Base-by-base conservation (phyloP, 2,113 vertebrate genomes). In the Phycodurus eques region DNA sequence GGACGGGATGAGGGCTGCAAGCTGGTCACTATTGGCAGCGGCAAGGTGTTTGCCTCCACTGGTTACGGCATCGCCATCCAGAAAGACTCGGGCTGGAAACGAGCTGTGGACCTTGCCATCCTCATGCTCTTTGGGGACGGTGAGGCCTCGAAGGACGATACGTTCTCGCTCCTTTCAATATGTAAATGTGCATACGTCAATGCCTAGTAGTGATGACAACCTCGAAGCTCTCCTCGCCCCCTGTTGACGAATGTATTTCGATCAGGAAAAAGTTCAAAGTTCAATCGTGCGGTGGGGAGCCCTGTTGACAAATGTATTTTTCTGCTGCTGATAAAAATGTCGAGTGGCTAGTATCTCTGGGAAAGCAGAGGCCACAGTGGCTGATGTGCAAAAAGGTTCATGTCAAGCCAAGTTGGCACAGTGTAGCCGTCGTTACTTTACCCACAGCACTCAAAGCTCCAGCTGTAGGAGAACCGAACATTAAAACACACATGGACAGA, bases 1-100 rank as follows among this genome's bases (percentile, higher is more conserved):
- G 98, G 98, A 75, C 91, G 98, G 90, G 98, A 99, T 51, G 98
- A 99, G 89, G 98, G 98, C 77, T 99, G 98, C 77, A 99, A 99
- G 80, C 92, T 99, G 72, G 98, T 99, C 80, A 99, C 98, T 0
- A 99, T 99, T 64, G 98, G 98, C 54, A 98, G 96, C 6, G 98
- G 98, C 54, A 98, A 99, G 85, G 97, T 99, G 70, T 99, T 99
- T 72, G 98, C 98, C 64, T 95, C 98, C 78, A 99, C 98, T 0
- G 98, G 98, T 42, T 99, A 99, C 44, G 98, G 98, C 76, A 99
- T 99, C 73, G 98, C 97, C 79, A 99, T 99, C 87, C 98, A 99
- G 75, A 99, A 99, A 86, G 95, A 97, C 85, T 96, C 97, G 0
- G 95, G 96, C 72, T 99, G 98, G 98, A 99, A 99, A 76, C 94